Conservation (phyloP, 2,113 vertebrate genomes). For the Upupa epops region DNA sequence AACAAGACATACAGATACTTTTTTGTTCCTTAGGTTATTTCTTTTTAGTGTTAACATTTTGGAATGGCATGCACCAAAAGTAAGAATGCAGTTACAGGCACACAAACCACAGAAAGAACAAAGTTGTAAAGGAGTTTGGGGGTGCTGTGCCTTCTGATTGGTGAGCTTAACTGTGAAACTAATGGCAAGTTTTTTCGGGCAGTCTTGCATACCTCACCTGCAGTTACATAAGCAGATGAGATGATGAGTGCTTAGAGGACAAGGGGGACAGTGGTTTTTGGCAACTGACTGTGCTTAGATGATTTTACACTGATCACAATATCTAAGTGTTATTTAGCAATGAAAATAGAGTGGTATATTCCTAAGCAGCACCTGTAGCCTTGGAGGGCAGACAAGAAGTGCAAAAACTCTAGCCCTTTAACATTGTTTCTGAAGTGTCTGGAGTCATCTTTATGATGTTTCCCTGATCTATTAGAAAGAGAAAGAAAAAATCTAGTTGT, state of each 20-base stretch:
- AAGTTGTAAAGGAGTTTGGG: not conserved
- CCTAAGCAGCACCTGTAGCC: not conserved
- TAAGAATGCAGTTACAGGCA: not conserved
- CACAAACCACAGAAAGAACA: not conserved
- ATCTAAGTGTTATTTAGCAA: not conserved
- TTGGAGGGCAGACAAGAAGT: not conserved
- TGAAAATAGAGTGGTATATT: not conserved
- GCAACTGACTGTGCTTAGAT: fast-evolving
- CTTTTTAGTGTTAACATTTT: not conserved
- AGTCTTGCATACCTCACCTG: fast-evolving
- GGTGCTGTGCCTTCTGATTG: not conserved
- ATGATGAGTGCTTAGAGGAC: not conserved
- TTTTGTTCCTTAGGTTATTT: not conserved
- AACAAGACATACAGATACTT: not conserved
- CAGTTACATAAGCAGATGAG: not conserved
- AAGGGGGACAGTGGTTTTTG: not conserved
- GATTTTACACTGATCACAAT: not conserved
- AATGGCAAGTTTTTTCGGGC: not conserved
- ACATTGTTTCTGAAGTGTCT: not conserved
- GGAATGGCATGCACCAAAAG: not conserved
- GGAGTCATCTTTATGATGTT: not conserved
- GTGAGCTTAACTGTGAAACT: not conserved
- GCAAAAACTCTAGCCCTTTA: not conserved
- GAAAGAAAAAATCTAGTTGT: not conserved
- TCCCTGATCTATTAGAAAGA: not conserved